Base-by-base conservation (phyloP, 1,140 invertebrate species). In the Lucilia cuprina region DNA sequence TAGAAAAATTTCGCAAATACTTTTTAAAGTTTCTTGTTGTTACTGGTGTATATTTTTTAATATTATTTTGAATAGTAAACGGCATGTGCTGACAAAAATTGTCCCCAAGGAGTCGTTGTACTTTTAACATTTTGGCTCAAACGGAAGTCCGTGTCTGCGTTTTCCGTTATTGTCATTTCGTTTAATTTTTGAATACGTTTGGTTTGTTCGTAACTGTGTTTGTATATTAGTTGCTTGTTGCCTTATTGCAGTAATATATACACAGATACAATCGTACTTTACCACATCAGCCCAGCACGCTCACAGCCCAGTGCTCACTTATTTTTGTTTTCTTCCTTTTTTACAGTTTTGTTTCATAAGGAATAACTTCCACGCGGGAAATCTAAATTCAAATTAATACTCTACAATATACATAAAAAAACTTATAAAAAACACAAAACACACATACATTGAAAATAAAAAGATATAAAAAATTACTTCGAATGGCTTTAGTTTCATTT, bases 351-450 rank as follows among this genome's bases (percentile, higher is more conserved):
- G 5, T 21, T 70, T 70, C 65, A 70, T 25, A 70, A 80, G 77
- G 41, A 80, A 25, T n/a, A 80, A 80, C 77, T 80, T 50, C n/a
- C 77, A 80, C 77, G 77, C 77, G 77, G 77, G 77, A 80, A 80
- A 80, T 80, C 77, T 80, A 80, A 80, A 80, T 80, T 80, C 77
- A 80, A 80, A 80, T 80, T 80, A 80, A 80, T 80, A 80, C 19
- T 19, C 55, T 60, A 70, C 9, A 25, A 25, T 21, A 70, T 10
- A 70, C n/a, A 70, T 41, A 70, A 70, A 70, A n/a, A 70, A 70
- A 70, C 5, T 2, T 70, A 70, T 13, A 70, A 7, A 7, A 30
- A 30, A 30, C 7, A 60, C 14, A 60, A 60, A n/a, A n/a, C n/a
- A 60, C 25, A n/a, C 55, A 41, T 41, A 41, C 41, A 41, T 41